Evolutionary conservation across 2,888 invertebrate species (phyloP), one percentile per base, ranked within the genome.

Genomic region (Patella depressa): DNA sequence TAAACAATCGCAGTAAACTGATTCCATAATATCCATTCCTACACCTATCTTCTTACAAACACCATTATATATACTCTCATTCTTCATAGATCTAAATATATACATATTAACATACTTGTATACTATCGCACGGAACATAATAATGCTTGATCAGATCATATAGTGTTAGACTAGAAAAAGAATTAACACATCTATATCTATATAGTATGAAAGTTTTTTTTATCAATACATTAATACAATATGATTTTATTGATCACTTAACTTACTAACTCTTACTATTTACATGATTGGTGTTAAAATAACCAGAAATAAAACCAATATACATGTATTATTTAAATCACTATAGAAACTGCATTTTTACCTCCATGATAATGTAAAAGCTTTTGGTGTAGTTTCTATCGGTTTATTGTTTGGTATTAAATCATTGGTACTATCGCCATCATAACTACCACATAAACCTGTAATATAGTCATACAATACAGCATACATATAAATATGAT

Each of bases 341-440:
- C 17, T 57, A 57, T 17, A 57, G 1, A 5, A 17, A 17, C 4
- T 57, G 0, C 5, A 57, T 53, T 34, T 75, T 54, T 78, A 84
- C 84, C 82, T 77, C 84, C 84, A 84, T n/a, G 81, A 80, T 14
- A 75, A 34, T 19, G 81, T 77, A 72, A 84, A 84, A 12, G 65
- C 70, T 54, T 81, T 80, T 54, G 82, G 82, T 65, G 80, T 73
- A 5, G 70, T 70, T 17, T 75, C 80, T 57, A 80, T 1, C 3
- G 75, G 69, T 5, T 81, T 83, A 76, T 83, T 78, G 14, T 70
- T 75, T 70, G 80, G 78, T n/a, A 71, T 65, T 34, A 84, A 72
- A 55, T 81, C 81, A 54, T 81, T 82, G 55, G 74, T 74, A 54
- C 4, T 75, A 11, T 80, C 72, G 4, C 76, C 75, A 71, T 85